Percentiles rank a stretch among this genome's conserved stretches.
These are phyloP conservation scores for Mellilla xanthometata DNA, from an alignment of 2,888 invertebrate species.

Conservation along the genomic window DNA sequence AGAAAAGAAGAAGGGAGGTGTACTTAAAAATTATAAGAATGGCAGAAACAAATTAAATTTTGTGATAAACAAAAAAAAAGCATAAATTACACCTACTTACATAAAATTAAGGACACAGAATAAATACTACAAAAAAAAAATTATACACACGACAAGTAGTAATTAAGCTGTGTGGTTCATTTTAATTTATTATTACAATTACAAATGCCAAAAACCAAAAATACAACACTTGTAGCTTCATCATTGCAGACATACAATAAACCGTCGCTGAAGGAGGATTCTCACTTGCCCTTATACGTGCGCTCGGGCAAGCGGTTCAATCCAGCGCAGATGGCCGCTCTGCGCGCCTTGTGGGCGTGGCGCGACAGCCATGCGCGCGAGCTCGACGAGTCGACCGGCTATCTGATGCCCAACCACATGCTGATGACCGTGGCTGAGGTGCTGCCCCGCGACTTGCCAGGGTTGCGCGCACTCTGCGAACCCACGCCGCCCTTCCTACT, in stretches of 20 bases:
- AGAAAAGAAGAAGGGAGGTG: too few relatives aligned
- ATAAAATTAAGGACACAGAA: too few relatives aligned
- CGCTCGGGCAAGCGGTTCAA: constrained; percentile 92
- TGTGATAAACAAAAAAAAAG: too few relatives aligned
- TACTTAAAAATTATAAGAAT: too few relatives aligned
- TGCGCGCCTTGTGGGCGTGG: constrained; percentile 93
- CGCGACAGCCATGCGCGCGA: constrained; percentile 91
- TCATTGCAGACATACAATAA: constrained; percentile 90
- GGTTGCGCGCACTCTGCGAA: constrained; percentile 95
- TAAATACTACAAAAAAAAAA: too few relatives aligned
- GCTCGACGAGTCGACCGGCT: constrained; percentile 96
- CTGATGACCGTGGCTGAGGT: constrained; percentile 93
- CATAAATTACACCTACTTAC: too few relatives aligned
- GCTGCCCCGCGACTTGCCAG: constrained; percentile 95
- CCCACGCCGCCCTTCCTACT: constrained; percentile 91
- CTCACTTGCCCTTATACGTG: constrained; percentile 89
- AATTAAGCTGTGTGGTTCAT: too few relatives aligned
- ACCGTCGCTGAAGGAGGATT: constrained; percentile 85
- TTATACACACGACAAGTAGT: too few relatives aligned
- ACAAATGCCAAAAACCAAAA: too few relatives aligned
- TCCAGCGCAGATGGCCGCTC: constrained; percentile 91
- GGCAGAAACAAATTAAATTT: too few relatives aligned
- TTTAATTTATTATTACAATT: too few relatives aligned
- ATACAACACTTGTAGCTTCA: too few relatives aligned
- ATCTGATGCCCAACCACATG: constrained; percentile 98